These are phyloP conservation scores for Sebastes nivosus DNA, from an alignment of 2,797 vertebrate species.

Conservation along the genomic window DNA sequence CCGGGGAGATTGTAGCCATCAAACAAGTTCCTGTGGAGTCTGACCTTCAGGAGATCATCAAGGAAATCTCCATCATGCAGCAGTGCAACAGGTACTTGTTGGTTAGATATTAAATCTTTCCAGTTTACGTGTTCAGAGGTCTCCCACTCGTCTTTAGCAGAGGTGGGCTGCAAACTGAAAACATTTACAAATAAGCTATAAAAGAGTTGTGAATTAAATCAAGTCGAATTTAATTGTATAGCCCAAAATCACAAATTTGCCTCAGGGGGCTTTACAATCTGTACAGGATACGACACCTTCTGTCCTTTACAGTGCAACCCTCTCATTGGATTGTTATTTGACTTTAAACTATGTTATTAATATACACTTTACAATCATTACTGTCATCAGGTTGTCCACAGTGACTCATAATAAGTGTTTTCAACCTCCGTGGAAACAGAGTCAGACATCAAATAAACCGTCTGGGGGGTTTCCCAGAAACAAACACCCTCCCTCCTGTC, in stretches of 20 bases:
- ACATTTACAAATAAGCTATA: neutral
- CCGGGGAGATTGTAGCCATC: conserved; percentile 95
- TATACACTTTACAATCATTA: too few species aligned
- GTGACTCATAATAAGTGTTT: neutral
- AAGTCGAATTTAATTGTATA: too few species aligned
- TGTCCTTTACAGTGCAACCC: too few species aligned
- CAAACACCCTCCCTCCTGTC: neutral
- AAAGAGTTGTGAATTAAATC: neutral
- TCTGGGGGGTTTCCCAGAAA: neutral
- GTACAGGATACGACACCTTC: too few species aligned
- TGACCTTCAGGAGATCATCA: conserved; percentile 96
- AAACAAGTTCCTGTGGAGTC: conserved; percentile 98
- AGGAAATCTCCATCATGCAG: conserved; percentile 98
- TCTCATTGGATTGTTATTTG: too few species aligned
- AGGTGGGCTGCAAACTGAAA: too few species aligned
- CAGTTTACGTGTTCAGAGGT: too few species aligned
- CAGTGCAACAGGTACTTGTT: conserved; percentile 89
- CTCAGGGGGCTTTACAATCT: too few species aligned
- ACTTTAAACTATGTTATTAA: too few species aligned
- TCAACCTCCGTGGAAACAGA: neutral
- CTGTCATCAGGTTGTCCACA: neutral
- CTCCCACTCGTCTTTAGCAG: too few species aligned
- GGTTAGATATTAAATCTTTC: too few species aligned
- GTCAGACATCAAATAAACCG: neutral
- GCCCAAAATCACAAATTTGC: too few species aligned